Evolutionary conservation across 2,797 vertebrate genomes (phyloP).

Genomic region (Falco berigora): DNA sequence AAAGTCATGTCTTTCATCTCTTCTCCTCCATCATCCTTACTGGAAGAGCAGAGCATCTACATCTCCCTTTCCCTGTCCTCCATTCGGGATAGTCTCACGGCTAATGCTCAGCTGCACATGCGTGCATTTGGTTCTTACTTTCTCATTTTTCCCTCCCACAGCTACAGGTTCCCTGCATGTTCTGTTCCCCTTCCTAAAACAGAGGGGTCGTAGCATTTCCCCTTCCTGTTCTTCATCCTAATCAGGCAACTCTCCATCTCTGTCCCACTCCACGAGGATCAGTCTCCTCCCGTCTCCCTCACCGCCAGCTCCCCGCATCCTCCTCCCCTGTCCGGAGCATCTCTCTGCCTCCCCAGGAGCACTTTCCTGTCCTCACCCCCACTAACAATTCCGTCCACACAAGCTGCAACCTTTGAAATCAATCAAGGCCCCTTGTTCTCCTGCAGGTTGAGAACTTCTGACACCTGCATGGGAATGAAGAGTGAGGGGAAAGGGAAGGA

Average conservation of each 20-base stretch:
- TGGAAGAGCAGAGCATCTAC: background rate
- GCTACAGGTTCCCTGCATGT: background rate
- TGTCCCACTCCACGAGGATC: background rate
- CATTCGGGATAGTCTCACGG: background rate
- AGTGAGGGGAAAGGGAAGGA: background rate
- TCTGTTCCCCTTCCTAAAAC: background rate
- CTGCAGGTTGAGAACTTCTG: background rate
- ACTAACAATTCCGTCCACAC: background rate
- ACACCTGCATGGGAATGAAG: background rate
- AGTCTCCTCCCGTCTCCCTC: background rate
- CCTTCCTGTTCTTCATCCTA: background rate
- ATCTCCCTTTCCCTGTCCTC: too few species aligned
- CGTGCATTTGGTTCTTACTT: rapidly evolving
- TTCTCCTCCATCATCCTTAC: background rate
- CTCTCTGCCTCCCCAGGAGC: background rate
- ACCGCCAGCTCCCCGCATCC: background rate
- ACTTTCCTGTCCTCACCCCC: background rate
- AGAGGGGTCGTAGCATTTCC: background rate
- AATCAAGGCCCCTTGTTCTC: background rate
- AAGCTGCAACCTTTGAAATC: background rate
- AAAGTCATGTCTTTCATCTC: background rate
- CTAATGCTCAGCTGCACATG: rapidly evolving
- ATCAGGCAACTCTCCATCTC: background rate
- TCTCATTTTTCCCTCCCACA: background rate
- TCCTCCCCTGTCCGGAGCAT: background rate